Conservation (phyloP, 1,140 invertebrate genomes). For the Cyphomyrmex costatus region DNA sequence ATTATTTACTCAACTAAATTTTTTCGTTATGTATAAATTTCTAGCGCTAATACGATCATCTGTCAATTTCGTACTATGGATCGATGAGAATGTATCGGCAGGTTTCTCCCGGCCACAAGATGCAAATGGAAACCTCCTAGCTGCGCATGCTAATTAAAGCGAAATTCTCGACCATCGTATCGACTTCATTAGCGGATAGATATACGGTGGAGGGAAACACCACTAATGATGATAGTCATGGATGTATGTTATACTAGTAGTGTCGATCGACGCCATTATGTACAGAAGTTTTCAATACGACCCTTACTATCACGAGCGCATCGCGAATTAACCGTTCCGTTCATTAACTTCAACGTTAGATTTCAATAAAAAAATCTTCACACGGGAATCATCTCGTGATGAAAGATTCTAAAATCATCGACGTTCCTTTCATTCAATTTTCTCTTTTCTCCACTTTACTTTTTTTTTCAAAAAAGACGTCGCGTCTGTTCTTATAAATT, state of each 20-base stretch:
- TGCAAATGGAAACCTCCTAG: slow-evolving; percentile 48
- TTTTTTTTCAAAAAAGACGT: neutral
- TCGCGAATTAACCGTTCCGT: slow-evolving; percentile 32
- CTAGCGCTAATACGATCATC: neutral
- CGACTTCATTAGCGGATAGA: slow-evolving; percentile 69
- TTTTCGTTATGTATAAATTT: slow-evolving; percentile 17
- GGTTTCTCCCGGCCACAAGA: slow-evolving; percentile 32
- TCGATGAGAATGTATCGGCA: slow-evolving; percentile 23
- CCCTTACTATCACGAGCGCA: slow-evolving; percentile 2
- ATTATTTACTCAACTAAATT: neutral
- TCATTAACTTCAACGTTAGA: slow-evolving; percentile 26
- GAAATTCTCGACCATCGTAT: slow-evolving; percentile 52
- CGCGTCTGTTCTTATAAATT: too few relatives aligned
- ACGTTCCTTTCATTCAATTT: slow-evolving; percentile 1
- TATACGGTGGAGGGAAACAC: slow-evolving; percentile 17
- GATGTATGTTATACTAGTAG: slow-evolving; percentile 1
- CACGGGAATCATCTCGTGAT: neutral
- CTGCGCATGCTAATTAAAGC: slow-evolving; percentile 69
- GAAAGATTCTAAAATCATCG: neutral
- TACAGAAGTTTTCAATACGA: slow-evolving; percentile 32
- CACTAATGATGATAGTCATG: slow-evolving; percentile 55
- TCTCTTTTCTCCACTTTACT: neutral
- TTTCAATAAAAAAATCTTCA: too few relatives aligned
- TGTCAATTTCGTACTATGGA: slow-evolving; percentile 23
- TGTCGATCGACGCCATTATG: slow-evolving; percentile 48